These are phyloP conservation scores for Osmerus eperlanus DNA, from an alignment of 2,113 vertebrate genomes.

Conservation along the genomic window DNA sequence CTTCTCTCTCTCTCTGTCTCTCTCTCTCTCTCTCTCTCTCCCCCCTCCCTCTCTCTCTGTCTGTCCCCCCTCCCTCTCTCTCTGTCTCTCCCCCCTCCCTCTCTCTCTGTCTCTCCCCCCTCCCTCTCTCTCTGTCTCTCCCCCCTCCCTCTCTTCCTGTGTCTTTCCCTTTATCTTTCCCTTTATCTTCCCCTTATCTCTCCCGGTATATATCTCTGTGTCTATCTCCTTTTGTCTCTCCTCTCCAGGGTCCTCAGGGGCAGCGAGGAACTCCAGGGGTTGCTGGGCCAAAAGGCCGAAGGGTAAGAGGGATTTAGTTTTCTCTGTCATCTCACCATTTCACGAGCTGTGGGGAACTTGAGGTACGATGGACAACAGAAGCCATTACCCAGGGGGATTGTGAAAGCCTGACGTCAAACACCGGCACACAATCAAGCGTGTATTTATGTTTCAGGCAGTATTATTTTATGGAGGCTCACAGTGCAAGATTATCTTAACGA, in stretches of 20 bases:
- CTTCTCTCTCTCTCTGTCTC: not conserved
- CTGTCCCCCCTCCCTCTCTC: no score
- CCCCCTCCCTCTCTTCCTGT: no score
- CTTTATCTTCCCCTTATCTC: not conserved
- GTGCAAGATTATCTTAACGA: not conserved
- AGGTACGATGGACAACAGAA: not conserved
- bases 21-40: not conserved
- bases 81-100: no score
- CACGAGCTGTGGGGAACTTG: not conserved
- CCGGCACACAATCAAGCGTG: constrained; percentile 11
- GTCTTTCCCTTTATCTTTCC: no score
- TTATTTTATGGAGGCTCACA: constrained; percentile 24
- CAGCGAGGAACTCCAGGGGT: constrained; percentile 78
- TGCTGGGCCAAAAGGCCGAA: constrained; percentile 84
- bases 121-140: no score
- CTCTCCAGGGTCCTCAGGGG: constrained; percentile 80
- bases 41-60: no score
- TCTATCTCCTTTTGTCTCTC: constrained; percentile 9
- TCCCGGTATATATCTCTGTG: not conserved
- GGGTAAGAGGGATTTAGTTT: constrained; percentile 73
- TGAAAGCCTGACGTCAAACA: constrained; percentile 10
- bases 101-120: no score
- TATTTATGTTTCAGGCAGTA: constrained; percentile 10
- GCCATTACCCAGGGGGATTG: not conserved
- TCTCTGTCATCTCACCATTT: not conserved